Percentiles rank a stretch among this genome's conserved stretches.
Evolutionary conservation across 2,113 vertebrate species (phyloP).

Genomic region (Prochilodus magdalenae): DNA sequence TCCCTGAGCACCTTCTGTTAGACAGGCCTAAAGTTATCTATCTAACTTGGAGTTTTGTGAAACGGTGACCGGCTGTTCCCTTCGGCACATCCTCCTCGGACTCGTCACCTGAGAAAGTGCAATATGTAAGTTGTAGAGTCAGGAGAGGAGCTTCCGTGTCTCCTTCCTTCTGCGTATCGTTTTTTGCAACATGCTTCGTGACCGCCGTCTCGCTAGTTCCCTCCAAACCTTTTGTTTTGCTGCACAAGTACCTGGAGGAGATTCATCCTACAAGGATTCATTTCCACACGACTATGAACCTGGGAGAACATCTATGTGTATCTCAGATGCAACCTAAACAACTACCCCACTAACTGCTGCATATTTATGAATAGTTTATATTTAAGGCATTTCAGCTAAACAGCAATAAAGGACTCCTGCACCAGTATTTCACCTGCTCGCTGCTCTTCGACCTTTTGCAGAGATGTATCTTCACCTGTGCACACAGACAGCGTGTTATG

Average conservation of each 20-base stretch:
- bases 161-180: neutral
- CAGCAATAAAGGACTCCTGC: neutral
- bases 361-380: slow-evolving; percentile 14
- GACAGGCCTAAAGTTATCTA: no score
- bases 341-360: neutral
- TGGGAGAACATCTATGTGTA: neutral
- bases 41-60: no score
- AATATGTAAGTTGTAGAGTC: neutral
- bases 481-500: neutral
- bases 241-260: no score
- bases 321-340: neutral
- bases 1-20: no score
- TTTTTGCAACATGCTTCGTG: neutral
- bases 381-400: neutral
- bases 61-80: neutral
- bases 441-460: neutral
- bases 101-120: neutral
- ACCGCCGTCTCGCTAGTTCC: neutral
- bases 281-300: neutral
- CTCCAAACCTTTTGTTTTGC: neutral
- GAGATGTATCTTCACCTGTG: neutral
- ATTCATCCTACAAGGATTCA: neutral
- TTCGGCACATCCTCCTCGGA: neutral
- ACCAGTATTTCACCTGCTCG: slow-evolving; percentile 5
- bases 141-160: neutral